phyloP scores from a whole-genome alignment of 1,140 invertebrate genomes.

The Polypedilum pembai region DNA sequence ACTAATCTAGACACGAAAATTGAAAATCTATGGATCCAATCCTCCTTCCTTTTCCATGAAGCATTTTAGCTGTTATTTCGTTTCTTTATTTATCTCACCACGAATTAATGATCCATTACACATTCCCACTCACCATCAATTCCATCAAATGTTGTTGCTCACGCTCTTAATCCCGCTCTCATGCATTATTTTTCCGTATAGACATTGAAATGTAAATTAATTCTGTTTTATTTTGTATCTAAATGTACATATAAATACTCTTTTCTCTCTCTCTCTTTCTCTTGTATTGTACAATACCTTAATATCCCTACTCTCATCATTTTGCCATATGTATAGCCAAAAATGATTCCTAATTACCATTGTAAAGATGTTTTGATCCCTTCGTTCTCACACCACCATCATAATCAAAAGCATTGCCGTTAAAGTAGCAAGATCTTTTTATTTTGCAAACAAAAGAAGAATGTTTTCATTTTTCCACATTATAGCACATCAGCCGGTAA shows the following conservation, averaged over 20 bases:
- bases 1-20: background rate
- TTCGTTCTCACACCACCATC: background rate
- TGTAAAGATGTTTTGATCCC: background rate
- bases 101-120: constrained; percentile 7
- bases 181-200: background rate
- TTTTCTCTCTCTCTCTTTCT: too few species aligned
- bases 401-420: too few species aligned
- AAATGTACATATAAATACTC: too few species aligned
- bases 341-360: background rate
- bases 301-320: background rate
- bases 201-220: background rate
- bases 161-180: background rate
- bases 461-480: constrained; percentile 13
- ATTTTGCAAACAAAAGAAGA: background rate
- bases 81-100: constrained; percentile 2
- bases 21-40: background rate
- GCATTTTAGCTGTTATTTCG: background rate
- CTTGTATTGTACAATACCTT: too few species aligned
- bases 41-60: too few species aligned
- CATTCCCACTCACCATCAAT: background rate
- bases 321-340: constrained; percentile 5
- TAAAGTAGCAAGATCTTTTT: background rate
- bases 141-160: constrained; percentile 10
- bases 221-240: too few species aligned
- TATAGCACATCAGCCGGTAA: background rate